phyloP scores from a whole-genome alignment of 2,888 invertebrate genomes.

The Hydropsyche betteni region DNA sequence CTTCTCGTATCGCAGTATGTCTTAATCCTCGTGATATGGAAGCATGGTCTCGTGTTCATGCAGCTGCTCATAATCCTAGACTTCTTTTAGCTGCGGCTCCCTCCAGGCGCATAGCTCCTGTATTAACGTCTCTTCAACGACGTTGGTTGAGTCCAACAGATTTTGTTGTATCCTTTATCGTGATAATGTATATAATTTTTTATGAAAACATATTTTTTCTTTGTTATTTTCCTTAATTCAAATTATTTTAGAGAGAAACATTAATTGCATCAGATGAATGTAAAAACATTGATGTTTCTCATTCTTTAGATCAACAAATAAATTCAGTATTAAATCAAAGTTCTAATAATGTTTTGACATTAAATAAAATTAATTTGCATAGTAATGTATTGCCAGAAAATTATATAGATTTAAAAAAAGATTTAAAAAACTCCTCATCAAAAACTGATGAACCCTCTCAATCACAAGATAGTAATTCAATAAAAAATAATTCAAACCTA shows the following conservation, averaged over 20 bases:
- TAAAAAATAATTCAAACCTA: neutral
- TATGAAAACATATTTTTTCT: constrained; percentile 21
- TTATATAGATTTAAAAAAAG: constrained; percentile 19
- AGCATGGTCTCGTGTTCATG: constrained; percentile 87
- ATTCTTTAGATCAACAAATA: constrained; percentile 44
- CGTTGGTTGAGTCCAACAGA: constrained; percentile 76
- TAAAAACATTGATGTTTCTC: constrained; percentile 40
- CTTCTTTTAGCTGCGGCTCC: constrained; percentile 77
- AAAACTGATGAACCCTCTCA: constrained; percentile 6
- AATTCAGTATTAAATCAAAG: constrained; percentile 37
- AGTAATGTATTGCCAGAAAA: neutral
- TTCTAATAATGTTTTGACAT: constrained; percentile 34
- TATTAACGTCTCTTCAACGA: constrained; percentile 76
- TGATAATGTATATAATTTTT: neutral
- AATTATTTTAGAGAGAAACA: constrained; percentile 42
- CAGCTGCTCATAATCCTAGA: constrained; percentile 89
- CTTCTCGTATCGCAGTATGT: constrained; percentile 78
- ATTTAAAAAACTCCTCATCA: neutral
- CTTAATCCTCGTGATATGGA: constrained; percentile 80
- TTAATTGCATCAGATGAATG: constrained; percentile 36
- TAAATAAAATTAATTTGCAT: constrained; percentile 30
- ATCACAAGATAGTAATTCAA: neutral
- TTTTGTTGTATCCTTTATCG: constrained; percentile 68
- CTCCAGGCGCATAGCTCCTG: constrained; percentile 75
- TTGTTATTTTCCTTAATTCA: constrained; percentile 26